Percentiles rank a stretch among this genome's conserved stretches.
Conservation (phyloP, 2,113 vertebrate species). For the Daboia siamensis region DNA sequence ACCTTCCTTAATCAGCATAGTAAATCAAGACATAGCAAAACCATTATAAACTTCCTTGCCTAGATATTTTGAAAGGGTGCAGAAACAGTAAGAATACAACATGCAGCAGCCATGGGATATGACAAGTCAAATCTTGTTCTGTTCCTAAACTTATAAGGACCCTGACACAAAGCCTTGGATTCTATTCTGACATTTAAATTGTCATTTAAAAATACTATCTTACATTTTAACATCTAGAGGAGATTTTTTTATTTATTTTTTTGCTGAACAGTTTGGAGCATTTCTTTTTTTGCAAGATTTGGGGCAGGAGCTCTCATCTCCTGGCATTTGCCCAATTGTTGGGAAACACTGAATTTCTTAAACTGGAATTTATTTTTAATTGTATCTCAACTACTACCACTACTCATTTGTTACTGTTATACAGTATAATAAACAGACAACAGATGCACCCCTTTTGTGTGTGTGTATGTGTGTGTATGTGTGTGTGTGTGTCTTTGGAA, state of each 20-base stretch:
- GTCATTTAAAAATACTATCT: neutral
- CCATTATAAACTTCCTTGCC: neutral
- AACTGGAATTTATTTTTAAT: conserved; percentile 56
- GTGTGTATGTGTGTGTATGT: no score
- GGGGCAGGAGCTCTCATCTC: fast-evolving
- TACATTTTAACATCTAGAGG: neutral
- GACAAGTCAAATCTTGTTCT: neutral
- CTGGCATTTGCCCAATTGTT: conserved; percentile 25
- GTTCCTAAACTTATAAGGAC: neutral
- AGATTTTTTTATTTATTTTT: neutral
- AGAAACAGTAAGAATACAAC: neutral
- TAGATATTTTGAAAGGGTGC: neutral
- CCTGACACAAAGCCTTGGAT: fast-evolving
- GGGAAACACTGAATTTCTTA: conserved; percentile 17
- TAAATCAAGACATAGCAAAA: neutral
- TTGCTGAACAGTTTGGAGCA: neutral
- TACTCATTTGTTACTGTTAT: conserved; percentile 20
- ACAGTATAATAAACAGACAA: neutral
- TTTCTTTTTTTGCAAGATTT: neutral
- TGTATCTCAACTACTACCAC: conserved; percentile 22
- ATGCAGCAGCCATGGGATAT: neutral
- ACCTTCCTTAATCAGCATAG: neutral
- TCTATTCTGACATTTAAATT: neutral
- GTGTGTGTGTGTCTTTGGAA: conserved; percentile 26
- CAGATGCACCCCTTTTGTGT: neutral